Conservation (phyloP, 2,113 vertebrate genomes). For the Xiphorhynchus elegans region DNA sequence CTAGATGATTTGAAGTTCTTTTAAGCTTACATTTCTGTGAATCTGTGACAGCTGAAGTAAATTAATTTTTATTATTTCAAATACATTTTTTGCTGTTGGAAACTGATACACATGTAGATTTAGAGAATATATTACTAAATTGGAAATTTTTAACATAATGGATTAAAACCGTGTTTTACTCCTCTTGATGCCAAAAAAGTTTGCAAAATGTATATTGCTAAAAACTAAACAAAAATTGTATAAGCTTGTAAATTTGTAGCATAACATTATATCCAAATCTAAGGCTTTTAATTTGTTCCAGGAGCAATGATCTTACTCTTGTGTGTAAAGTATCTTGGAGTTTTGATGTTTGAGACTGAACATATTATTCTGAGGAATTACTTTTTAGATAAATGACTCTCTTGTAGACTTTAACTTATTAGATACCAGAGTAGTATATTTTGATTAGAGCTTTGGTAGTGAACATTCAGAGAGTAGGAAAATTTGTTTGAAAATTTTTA, state of each 20-base stretch:
- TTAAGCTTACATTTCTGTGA: not conserved
- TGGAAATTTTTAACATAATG: not conserved
- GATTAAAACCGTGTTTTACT: not conserved
- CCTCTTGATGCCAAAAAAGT: not conserved
- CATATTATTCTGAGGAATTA: not conserved
- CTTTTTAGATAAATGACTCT: not conserved
- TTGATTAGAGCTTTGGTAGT: not conserved
- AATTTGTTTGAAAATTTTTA: not conserved
- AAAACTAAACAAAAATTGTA: not conserved
- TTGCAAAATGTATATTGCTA: not conserved
- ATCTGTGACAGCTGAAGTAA: not conserved
- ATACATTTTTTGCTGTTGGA: not conserved
- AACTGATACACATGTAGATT: not conserved
- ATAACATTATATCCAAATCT: not conserved
- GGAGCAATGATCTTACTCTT: not conserved
- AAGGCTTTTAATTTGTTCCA: not conserved
- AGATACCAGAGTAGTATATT: not conserved
- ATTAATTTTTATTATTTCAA: not conserved
- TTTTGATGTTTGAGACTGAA: not conserved
- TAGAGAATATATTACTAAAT: not conserved
- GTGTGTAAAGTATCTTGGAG: not conserved
- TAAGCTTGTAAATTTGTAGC: not conserved
- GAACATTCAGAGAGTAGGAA: not conserved
- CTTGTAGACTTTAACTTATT: not conserved
- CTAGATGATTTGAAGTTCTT: not conserved